Percentiles rank a stretch among this genome's conserved stretches.
Evolutionary conservation across 2,888 invertebrate species (phyloP).

Genomic region (Chelonus formosanus): DNA sequence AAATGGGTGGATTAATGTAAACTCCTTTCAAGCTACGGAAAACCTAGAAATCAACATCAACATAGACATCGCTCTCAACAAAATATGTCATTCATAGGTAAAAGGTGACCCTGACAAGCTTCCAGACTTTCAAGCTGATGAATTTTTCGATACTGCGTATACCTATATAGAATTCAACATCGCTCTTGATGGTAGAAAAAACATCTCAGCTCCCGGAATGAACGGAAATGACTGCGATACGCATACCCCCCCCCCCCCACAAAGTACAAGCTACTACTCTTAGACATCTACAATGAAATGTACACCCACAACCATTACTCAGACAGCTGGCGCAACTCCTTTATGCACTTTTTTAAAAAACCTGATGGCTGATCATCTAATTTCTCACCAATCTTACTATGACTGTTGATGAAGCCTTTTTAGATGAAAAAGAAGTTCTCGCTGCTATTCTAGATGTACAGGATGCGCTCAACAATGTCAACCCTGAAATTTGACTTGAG

Average conservation of each 20-base stretch:
- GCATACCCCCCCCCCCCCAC: too few species aligned
- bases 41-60: not conserved
- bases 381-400: conserved; percentile 7
- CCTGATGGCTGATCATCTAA: not conserved
- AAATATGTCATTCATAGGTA: too few species aligned
- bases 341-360: conserved; percentile 9
- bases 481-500: conserved; percentile 6
- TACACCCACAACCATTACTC: not conserved
- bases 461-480: conserved; percentile 16
- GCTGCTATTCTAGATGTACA: not conserved
- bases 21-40: not conserved
- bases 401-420: not conserved
- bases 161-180: too few species aligned
- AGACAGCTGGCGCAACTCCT: conserved; percentile 5
- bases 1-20: not conserved
- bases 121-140: too few species aligned
- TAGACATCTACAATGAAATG: too few species aligned
- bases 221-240: too few species aligned
- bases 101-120: too few species aligned
- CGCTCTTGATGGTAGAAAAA: too few species aligned
- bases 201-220: too few species aligned
- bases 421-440: not conserved
- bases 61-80: too few species aligned
- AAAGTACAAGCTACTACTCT: too few species aligned
- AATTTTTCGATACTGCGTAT: too few species aligned